Base-by-base conservation (phyloP, 92 coral and sea anemone genomes). In the Palythoa heliodiscus region DNA sequence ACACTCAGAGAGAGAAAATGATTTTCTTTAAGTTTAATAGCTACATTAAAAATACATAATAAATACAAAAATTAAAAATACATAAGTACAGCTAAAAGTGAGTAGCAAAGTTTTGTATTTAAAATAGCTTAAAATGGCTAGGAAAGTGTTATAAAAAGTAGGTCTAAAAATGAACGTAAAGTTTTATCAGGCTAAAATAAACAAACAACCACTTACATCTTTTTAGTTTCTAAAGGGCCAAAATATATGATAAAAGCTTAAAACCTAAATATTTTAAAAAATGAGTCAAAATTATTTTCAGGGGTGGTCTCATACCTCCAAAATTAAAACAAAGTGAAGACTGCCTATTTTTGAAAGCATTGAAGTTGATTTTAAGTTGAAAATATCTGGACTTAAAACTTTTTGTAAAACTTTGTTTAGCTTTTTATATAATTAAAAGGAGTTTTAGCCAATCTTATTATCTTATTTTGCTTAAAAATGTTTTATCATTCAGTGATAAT, bases 341-440 rank as follows among this genome's bases (percentile, higher is more conserved):
- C 24, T 61, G 68, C n/a, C 68, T 61, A 61, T 61, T 61, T 61
- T 61, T 61, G 68, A 61, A 61, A 61, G 68, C 35, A 61, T 19
- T 61, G 68, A 61, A 61, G 24, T 61, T 61, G 68, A 61, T 61
- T 61, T 61, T 61, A 61, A 61, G 68, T 61, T 61, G 68, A 61
- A 61, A 61, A 61, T 61, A 61, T 61, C 69, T 61, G 69, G 69
- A 61, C 69, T 61, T 61, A 61, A 61, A 61, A 61, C 69, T 61
- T 61, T 61, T 61, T 1, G 69, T 61, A n/a, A 61, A 61, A 61
- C 69, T 19, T 61, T n/a, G 69, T 61, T 61, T 61, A 61, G 69
- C 69, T 61, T 61, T 61, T 61, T 61, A 19, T 61, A 61, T 61
- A 61, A 61, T 61, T 61, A 61, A 61, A 61, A 61, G 69, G 69